Evolutionary conservation across 2,888 invertebrate species (phyloP).

Genomic region (Pyrgus malvae): DNA sequence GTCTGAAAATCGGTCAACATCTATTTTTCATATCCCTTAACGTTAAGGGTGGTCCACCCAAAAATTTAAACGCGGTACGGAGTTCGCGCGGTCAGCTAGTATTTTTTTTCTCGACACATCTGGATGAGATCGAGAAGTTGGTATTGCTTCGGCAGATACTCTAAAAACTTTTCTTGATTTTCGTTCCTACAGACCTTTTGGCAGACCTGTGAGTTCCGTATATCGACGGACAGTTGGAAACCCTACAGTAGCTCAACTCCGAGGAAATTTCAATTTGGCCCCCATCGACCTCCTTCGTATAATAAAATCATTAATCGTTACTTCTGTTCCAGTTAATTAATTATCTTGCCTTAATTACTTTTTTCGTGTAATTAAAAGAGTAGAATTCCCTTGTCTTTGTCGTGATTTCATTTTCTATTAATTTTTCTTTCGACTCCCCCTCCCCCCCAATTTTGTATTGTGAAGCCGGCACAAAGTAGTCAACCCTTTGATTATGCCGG

Average conservation of each 20-base stretch:
- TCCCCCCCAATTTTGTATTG: slow-evolving; percentile 72
- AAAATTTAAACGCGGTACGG: too few relatives aligned
- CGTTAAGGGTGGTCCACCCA: too few relatives aligned
- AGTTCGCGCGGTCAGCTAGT: too few relatives aligned
- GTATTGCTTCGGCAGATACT: too few relatives aligned
- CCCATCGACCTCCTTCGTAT: slow-evolving; percentile 77
- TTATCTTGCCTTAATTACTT: slow-evolving; percentile 82
- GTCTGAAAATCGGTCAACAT: too few relatives aligned
- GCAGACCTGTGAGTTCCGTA: background rate
- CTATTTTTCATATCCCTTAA: too few relatives aligned
- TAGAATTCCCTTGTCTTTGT: slow-evolving; percentile 81
- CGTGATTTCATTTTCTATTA: slow-evolving; percentile 82
- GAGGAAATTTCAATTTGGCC: slow-evolving; percentile 73
- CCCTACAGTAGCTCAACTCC: slow-evolving; percentile 35
- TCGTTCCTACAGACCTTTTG: too few relatives aligned
- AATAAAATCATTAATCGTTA: slow-evolving; percentile 83
- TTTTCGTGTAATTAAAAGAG: slow-evolving; percentile 83
- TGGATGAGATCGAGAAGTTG: too few relatives aligned
- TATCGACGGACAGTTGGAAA: background rate
- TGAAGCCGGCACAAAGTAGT: slow-evolving; percentile 73
- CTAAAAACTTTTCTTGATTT: too few relatives aligned
- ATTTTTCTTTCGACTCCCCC: slow-evolving; percentile 84
- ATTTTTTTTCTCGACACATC: too few relatives aligned
- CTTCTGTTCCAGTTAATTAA: slow-evolving; percentile 82
- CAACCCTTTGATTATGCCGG: slow-evolving; percentile 78